Conservation (phyloP, 1,140 invertebrate genomes). For the Drosophila chauvacae region DNA sequence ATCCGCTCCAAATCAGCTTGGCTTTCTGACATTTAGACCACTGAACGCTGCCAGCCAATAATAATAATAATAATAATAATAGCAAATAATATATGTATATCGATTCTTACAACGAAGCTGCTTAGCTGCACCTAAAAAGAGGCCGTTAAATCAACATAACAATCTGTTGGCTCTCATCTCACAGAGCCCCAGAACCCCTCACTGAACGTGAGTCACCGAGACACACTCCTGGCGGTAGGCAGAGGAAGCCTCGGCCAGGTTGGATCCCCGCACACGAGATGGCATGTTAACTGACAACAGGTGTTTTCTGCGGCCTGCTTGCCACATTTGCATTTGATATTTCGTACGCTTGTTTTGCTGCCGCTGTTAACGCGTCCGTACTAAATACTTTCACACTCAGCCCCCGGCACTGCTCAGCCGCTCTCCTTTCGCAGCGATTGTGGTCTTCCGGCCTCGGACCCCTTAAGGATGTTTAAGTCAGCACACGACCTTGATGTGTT, state of each 20-base stretch:
- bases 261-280: constrained; percentile 25
- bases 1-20: constrained; percentile 31
- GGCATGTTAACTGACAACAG: constrained; percentile 67
- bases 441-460: constrained; percentile 62
- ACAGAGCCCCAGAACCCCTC: constrained; percentile 26
- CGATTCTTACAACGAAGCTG: constrained; percentile 46
- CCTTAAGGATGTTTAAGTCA: constrained; percentile 48
- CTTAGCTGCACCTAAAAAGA: constrained; percentile 52
- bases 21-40: constrained; percentile 38
- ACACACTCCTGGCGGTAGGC: constrained; percentile 24
- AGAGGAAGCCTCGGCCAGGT: constrained; percentile 22
- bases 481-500: constrained; percentile 80
- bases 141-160: constrained; percentile 19
- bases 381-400: constrained; percentile 79
- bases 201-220: constrained; percentile 35
- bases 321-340: constrained; percentile 70
- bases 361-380: constrained; percentile 62
- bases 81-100: constrained; percentile 48
- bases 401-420: constrained; percentile 2
- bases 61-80: constrained; percentile 33
- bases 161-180: constrained; percentile 33
- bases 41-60: constrained; percentile 36
- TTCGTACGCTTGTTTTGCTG: constrained; percentile 52
- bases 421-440: constrained; percentile 43
- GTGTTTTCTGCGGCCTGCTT: constrained; percentile 63